Evolutionary conservation across 2,113 vertebrate genomes (phyloP), one percentile per base, ranked within the genome.

Genomic region (Erythrocebus patas): DNA sequence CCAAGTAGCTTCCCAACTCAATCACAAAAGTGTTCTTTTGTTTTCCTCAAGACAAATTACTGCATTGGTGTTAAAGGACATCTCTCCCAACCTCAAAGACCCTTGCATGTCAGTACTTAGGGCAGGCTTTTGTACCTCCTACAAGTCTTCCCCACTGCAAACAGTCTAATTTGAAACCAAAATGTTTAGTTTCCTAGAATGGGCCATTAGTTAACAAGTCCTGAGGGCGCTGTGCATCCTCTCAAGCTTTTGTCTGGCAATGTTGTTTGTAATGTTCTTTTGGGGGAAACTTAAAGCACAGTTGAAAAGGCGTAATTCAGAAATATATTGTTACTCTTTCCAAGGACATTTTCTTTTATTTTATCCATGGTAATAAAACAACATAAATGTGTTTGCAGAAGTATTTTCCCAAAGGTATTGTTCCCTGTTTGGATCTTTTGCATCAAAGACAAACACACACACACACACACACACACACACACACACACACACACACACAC

Each of bases 181-280:
- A 87, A 70, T 16, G 8, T 95, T 89, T 40, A 70, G 2, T 0
- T 86, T 93, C 40, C 64, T 96, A 5, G 95, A 93, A 92, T 0
- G 59, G 2, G 32, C 23, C 1, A 27, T 93, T 27, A 35, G 1
- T 70, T 91, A 82, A 0, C 70, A 83, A 32, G 43, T 87, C 2
- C 76, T 4, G 0, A 50, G 38, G 38, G 3, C 14, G 0, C 8
- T 13, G 38, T 7, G 0, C 50, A 3, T 52, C 61, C 4, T 72
- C 96, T 97, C 68, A 91, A n/a, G 48, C 0, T 72, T 93, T 38
- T 0, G 23, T 66, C 3, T 78, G 78, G 9, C 30, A 48, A 4
- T 59, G 32, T 5, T 30, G 2, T 1, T 1, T 57, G 35, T 38
- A 16, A 43, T 83, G n/a, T 91, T 43, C 48, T 66, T 93, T 96